Base-by-base conservation (phyloP, 2,888 invertebrate genomes). In the Yponomeuta malinellus region DNA sequence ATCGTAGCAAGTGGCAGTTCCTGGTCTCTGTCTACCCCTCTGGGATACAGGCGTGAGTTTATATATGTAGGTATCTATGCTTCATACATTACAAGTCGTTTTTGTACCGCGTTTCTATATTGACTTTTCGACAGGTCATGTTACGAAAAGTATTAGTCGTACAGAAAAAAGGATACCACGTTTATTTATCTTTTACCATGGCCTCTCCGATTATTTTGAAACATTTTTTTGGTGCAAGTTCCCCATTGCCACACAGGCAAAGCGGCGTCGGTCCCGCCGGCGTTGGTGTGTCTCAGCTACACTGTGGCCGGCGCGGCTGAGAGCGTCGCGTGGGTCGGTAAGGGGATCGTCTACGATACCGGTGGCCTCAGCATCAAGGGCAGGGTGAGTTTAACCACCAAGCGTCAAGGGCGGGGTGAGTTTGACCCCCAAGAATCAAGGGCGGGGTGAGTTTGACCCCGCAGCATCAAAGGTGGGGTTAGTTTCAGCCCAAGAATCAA, bases 281-380 rank as follows among this genome's bases (percentile, higher is more conserved):
- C 93, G 0, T 90, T 97, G 2, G 96, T 95, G 4, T 91, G 94
- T 1, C 92, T 97, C 33, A 94, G 95, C 71, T 93, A 96, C 84
- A 81, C 77, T 4, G 94, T 95, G 2, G 86, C 90, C 4, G 94
- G 93, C 0, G 90, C 82, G 73, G 85, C 83, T 68, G 85, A 93
- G 75, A 95, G 94, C 1, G 94, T 97, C 72, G 97, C 98, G 1
- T 96, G 97, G 95, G 98, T 98, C 66, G 98, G 98, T 70, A 98
- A 98, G 88, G 98, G 98, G 70, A 98, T 98, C 82, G 97, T 98
- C 6, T 98, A 97, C 82, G 98, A 98, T 82, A 98, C 98, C 74
- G 98, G 98, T 80, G 98, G 98, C 43, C 94, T 98, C 73, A 97
- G 97, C 87, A 96, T 98, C 79, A 98, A 98, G 90, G 94, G 95